Conservation (phyloP, 2,797 vertebrate species). For the Acanthis flammea region DNA sequence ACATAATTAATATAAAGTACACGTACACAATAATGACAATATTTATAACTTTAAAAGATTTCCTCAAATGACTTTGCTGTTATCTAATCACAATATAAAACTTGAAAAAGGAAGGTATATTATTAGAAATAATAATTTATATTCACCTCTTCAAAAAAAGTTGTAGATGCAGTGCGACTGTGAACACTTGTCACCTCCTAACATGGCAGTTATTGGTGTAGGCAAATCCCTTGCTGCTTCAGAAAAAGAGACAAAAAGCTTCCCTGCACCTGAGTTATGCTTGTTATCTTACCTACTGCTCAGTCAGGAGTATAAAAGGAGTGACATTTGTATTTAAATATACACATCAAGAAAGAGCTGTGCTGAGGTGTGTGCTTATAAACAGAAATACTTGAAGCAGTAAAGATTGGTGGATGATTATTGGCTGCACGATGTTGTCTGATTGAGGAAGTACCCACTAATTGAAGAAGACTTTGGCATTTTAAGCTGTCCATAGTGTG, state of each 20-base stretch:
- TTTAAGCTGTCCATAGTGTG: background rate
- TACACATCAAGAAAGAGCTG: background rate
- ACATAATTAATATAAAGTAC: slow-evolving; percentile 69
- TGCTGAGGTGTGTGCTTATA: accelerated
- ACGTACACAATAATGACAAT: slow-evolving; percentile 46
- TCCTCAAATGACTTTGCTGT: background rate
- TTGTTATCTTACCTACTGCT: background rate
- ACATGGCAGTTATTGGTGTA: background rate
- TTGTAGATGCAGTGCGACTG: background rate
- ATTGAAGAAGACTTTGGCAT: background rate
- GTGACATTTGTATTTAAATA: background rate
- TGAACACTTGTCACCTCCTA: background rate
- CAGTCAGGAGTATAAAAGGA: background rate
- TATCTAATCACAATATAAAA: background rate
- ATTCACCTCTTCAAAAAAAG: background rate
- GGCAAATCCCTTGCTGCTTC: background rate
- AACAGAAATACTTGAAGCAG: background rate
- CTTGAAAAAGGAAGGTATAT: background rate
- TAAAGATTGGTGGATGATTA: background rate
- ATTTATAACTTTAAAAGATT: slow-evolving; percentile 45
- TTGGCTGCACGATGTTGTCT: background rate
- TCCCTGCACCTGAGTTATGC: background rate
- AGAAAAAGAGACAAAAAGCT: background rate
- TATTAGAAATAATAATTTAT: slow-evolving; percentile 3
- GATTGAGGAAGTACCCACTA: background rate